Evolutionary conservation across 1,140 invertebrate genomes (phyloP).

Genomic region (Scaptodrosophila lebanonensis): DNA sequence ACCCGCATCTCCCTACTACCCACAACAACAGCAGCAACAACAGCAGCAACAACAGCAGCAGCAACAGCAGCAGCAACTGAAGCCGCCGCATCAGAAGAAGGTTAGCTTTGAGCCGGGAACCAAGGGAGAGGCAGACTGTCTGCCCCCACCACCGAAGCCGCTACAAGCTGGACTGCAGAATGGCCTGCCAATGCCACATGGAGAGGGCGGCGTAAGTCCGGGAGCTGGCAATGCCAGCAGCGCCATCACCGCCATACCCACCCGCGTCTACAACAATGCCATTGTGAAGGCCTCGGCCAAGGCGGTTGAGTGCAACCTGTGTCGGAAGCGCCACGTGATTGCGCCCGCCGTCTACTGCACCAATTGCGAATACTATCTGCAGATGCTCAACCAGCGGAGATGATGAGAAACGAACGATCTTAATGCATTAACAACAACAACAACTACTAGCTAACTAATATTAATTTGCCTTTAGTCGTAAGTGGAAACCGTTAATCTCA

Average conservation of each 20-base stretch:
- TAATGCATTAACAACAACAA: background rate
- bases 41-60: slow-evolving; percentile 35
- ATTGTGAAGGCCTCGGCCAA: slow-evolving; percentile 79
- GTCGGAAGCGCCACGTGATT: slow-evolving; percentile 87
- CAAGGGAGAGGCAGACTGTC: slow-evolving; percentile 80
- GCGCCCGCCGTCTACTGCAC: slow-evolving; percentile 88
- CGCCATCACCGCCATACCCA: slow-evolving; percentile 70
- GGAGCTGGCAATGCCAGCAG: slow-evolving; percentile 18
- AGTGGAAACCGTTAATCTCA: slow-evolving; percentile 65
- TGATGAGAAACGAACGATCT: slow-evolving; percentile 27
- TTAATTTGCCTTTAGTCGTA: slow-evolving; percentile 37
- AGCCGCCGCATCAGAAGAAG: slow-evolving; percentile 81
- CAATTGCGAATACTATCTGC: slow-evolving; percentile 95
- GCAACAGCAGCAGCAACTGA: slow-evolving; percentile 35
- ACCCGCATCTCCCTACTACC: slow-evolving; percentile 36
- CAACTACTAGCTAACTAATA: background rate
- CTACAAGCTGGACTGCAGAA: slow-evolving; percentile 48
- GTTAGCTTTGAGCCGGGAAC: slow-evolving; percentile 83
- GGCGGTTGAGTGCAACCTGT: slow-evolving; percentile 85
- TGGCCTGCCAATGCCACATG: slow-evolving; percentile 32
- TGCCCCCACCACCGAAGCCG: slow-evolving; percentile 66
- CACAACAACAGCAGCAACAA: slow-evolving; percentile 18
- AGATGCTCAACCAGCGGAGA: slow-evolving; percentile 77
- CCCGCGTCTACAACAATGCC: slow-evolving; percentile 69
- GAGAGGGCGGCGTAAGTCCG: background rate